Evolutionary conservation across 1,140 invertebrate genomes (phyloP).

Genomic region (Bombus superbus): DNA sequence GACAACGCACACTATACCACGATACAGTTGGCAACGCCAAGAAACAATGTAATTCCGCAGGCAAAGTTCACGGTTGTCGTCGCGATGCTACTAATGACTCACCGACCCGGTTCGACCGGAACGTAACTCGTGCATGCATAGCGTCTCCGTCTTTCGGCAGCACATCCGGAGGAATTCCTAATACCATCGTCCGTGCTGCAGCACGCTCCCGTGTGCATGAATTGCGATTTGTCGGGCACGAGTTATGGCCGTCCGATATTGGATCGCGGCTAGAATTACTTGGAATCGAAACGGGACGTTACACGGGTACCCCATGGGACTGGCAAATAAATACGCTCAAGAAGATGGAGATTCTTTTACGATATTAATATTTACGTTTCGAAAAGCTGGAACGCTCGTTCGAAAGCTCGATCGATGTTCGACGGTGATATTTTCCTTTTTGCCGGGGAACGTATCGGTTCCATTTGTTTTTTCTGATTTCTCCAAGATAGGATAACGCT

Average conservation of each 20-base stretch:
- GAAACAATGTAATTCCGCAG: conserved; percentile 16
- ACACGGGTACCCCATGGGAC: background rate
- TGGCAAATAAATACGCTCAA: conserved; percentile 11
- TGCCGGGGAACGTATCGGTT: background rate
- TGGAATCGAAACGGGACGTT: conserved; percentile 37
- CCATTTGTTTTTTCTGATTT: background rate
- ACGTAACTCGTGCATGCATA: conserved; percentile 42
- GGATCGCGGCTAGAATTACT: conserved; percentile 44
- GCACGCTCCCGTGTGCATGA: background rate
- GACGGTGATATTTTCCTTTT: background rate
- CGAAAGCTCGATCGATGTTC: background rate
- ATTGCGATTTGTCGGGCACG: conserved; percentile 29
- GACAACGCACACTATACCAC: background rate
- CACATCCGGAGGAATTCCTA: conserved; percentile 43
- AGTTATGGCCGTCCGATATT: conserved; percentile 49
- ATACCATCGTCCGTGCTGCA: conserved; percentile 34
- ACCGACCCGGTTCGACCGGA: conserved; percentile 31
- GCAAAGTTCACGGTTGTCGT: conserved; percentile 25
- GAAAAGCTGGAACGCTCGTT: too few species aligned
- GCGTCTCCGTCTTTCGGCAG: conserved; percentile 38
- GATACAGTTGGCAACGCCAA: background rate
- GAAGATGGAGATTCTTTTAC: conserved; percentile 23
- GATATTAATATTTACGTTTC: conserved; percentile 35
- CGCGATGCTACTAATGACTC: conserved; percentile 56
- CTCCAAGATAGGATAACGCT: background rate